Percentiles rank a stretch among this genome's conserved stretches.
These are phyloP conservation scores for Cosmorhoe ocellata DNA, from an alignment of 2,888 invertebrate species.

Conservation along the genomic window DNA sequence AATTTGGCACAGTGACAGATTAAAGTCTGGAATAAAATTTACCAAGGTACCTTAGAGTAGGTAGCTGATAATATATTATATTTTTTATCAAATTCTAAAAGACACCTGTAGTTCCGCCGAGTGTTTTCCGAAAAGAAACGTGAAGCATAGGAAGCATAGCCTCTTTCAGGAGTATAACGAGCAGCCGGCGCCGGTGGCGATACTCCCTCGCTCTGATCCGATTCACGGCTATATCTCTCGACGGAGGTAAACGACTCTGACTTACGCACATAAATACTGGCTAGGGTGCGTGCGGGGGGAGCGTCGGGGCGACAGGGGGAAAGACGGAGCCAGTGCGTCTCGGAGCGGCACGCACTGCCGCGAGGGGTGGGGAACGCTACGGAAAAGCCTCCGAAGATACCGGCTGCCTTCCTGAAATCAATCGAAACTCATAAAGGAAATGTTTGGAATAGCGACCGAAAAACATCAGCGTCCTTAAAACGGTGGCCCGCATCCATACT, in stretches of 20 bases:
- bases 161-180: no score
- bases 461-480: constrained; percentile 5
- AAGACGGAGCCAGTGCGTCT: constrained; percentile 7
- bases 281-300: constrained; percentile 8
- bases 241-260: constrained; percentile 15
- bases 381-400: constrained; percentile 9
- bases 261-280: constrained; percentile 13
- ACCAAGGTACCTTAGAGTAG: no score
- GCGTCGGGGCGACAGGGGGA: not conserved
- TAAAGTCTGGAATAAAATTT: no score
- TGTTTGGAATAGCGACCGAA: constrained; percentile 1
- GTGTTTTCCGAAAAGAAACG: no score
- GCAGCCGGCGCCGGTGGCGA: no score
- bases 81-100: no score
- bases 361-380: not conserved
- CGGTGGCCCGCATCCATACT: not conserved
- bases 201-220: not conserved
- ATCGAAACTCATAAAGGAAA: constrained; percentile 15
- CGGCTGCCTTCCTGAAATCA: constrained; percentile 10
- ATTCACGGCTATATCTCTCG: constrained; percentile 2
- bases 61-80: no score
- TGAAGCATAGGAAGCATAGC: no score
- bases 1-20: no score
- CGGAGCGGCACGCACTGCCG: constrained; percentile 3
- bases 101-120: no score